phyloP scores from a whole-genome alignment of 2,888 invertebrate species.

The Candidula unifasciata region DNA sequence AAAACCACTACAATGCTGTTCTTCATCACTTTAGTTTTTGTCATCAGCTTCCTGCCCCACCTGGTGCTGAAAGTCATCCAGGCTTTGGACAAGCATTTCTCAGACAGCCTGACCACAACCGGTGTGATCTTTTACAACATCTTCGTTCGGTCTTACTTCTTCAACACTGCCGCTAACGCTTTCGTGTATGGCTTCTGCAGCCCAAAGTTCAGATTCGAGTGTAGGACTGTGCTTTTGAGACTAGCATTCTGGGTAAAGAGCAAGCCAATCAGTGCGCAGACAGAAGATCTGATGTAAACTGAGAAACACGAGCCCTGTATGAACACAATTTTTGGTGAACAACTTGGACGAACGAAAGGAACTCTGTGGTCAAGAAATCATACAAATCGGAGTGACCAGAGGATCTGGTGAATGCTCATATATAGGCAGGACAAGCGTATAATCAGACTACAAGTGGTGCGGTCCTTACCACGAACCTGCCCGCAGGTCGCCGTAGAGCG shows the following conservation, averaged over 20 bases:
- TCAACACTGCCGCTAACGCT: slow-evolving; percentile 66
- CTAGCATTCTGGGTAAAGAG: slow-evolving; percentile 34
- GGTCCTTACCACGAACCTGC: too few species aligned
- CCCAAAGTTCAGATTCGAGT: slow-evolving; percentile 62
- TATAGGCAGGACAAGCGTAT: too few species aligned
- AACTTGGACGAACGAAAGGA: background rate
- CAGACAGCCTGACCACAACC: slow-evolving; percentile 53
- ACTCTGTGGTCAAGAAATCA: background rate
- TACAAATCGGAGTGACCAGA: too few species aligned
- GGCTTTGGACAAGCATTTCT: slow-evolving; percentile 58
- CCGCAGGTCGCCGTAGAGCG: too few species aligned
- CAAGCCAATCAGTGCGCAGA: background rate
- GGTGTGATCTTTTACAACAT: slow-evolving; percentile 63
- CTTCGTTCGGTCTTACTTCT: slow-evolving; percentile 65
- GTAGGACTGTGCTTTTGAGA: slow-evolving; percentile 43
- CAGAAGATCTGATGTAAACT: slow-evolving; percentile 30
- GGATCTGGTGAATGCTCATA: too few species aligned
- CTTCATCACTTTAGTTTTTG: slow-evolving; percentile 63
- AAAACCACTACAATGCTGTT: slow-evolving; percentile 64
- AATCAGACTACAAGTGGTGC: too few species aligned
- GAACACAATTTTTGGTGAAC: background rate
- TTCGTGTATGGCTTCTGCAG: slow-evolving; percentile 69
- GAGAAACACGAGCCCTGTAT: background rate
- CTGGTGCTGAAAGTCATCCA: slow-evolving; percentile 59
- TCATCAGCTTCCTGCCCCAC: slow-evolving; percentile 66